Base-by-base conservation (phyloP, 2,113 vertebrate species). In the Cephalopterus ornatus region DNA sequence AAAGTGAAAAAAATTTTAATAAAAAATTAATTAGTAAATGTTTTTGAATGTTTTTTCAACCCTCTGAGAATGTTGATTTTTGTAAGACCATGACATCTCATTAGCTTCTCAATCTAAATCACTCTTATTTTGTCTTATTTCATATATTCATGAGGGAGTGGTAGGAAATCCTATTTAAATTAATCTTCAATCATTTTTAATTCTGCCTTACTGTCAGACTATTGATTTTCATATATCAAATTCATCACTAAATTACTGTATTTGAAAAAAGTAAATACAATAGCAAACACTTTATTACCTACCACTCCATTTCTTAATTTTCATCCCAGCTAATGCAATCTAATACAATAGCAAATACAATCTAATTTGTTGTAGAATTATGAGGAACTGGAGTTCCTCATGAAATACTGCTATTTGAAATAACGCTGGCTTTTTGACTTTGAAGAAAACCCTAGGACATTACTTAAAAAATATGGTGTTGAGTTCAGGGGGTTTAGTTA, bases 251-350 rank as follows among this genome's bases (percentile, higher is more conserved):
- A 67, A 94, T 96, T 92, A 14, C 66, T 66, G 20, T 93, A 90
- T 84, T 84, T 87, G 41, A 33, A 93, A 89, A 84, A 95, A 94
- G 26, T 85, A 76, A 92, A 84, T 67, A 80, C 44, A 94, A 33
- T 85, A 97, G 52, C 35, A 82, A 91, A 85, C 30, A 93, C 37
- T 85, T 95, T 32, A 39, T 85, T 94, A 91, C 46, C 37, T 61
- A 55, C 24, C 2, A 1, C 52, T 96, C n/a, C n/a, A 81, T 97
- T 97, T 96, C 62, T 95, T 21, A 90, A 62, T 77, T 93, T 61
- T 42, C 21, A 30, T 61, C 77, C 76, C 71, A 73, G 6, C 39
- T 91, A 81, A 67, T 27, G 3, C 1, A 84, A 56, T n/a, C n/a
- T 56, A 56, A 58, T 67, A 92, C 24, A 24, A 61, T 19, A 58